Evolutionary conservation across 2,113 vertebrate species (phyloP).

Genomic region (Pitta sordida): DNA sequence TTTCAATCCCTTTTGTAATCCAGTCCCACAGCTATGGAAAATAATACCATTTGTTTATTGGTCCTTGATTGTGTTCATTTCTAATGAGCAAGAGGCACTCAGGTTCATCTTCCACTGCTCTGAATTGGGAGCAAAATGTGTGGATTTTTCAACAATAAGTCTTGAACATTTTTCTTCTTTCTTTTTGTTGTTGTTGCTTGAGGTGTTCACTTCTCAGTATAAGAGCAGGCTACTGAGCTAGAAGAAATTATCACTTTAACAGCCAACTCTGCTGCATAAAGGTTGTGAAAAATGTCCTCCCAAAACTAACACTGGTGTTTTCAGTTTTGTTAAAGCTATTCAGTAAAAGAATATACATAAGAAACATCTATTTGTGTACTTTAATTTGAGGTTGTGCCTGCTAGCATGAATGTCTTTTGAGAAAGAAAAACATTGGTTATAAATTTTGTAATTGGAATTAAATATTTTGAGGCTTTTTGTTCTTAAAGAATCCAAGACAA

Average conservation of each 20-base stretch:
- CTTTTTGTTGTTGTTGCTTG: background rate
- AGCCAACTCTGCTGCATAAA: background rate
- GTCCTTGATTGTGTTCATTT: constrained; percentile 30
- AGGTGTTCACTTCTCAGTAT: constrained; percentile 10
- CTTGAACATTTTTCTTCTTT: background rate
- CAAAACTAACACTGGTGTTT: background rate
- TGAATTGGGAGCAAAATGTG: background rate
- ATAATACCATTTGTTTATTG: constrained; percentile 49
- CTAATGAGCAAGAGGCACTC: background rate
- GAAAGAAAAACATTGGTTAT: background rate
- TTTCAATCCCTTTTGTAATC: constrained; percentile 58
- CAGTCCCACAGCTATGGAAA: constrained; percentile 20
- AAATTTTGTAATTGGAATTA: background rate
- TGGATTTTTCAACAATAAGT: constrained; percentile 16
- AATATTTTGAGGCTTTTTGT: background rate
- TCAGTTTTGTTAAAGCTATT: background rate
- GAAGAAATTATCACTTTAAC: background rate
- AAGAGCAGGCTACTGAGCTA: background rate
- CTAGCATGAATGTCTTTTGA: background rate
- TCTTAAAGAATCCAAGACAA: background rate
- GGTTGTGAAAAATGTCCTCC: background rate
- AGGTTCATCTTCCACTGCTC: constrained; percentile 27
- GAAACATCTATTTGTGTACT: background rate
- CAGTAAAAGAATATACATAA: background rate
- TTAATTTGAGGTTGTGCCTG: background rate